A percentile compares a stretch with the other conserved stretches of the same genome.
Evolutionary conservation across 2,113 vertebrate species (phyloP).

Genomic region (Psophia crepitans): DNA sequence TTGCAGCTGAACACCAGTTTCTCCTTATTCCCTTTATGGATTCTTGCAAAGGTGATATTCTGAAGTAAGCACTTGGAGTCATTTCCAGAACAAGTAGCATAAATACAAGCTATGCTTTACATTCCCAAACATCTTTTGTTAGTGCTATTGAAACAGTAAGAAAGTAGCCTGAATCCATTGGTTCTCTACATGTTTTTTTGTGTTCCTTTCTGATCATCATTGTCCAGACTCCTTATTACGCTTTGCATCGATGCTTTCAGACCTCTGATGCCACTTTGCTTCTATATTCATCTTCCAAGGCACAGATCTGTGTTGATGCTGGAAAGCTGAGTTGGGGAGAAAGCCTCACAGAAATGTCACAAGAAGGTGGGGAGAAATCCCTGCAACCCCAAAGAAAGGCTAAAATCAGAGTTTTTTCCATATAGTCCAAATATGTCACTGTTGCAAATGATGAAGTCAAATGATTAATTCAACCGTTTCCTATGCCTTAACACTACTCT

Average conservation of each 20-base stretch:
- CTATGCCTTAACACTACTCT: neutral
- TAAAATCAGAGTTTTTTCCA: neutral
- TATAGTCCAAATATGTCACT: neutral
- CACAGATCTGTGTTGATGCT: neutral
- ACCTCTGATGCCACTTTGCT: neutral
- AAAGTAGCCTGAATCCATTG: neutral
- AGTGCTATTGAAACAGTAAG: neutral
- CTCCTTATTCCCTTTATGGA: neutral
- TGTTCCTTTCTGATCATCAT: neutral
- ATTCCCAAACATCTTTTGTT: neutral
- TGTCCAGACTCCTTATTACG: neutral
- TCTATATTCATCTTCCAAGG: neutral
- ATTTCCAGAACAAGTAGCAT: neutral
- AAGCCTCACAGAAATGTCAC: neutral
- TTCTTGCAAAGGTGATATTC: neutral
- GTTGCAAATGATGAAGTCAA: neutral
- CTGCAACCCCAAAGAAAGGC: neutral
- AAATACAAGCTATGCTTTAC: neutral
- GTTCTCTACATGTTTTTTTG: neutral
- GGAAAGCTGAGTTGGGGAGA: neutral
- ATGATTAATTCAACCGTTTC: neutral
- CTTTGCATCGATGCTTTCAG: neutral
- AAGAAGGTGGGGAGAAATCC: neutral
- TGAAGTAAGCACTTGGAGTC: neutral
- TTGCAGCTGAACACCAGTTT: neutral